phyloP scores from a whole-genome alignment of 2,888 invertebrate species.

The Cephus nigrinus region DNA sequence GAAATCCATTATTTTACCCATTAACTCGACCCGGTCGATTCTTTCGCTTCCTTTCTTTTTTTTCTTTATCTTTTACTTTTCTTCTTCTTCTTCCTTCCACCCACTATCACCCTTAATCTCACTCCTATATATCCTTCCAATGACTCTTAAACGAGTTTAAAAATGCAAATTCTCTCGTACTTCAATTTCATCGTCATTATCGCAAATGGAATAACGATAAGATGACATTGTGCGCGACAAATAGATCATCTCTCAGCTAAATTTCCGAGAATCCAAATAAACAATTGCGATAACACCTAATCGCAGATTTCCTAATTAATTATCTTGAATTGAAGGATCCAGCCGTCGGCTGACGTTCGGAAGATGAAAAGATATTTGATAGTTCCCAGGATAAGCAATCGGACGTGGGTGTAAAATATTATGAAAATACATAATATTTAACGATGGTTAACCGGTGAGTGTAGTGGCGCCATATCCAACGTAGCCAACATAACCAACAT shows the following conservation, averaged over 20 bases:
- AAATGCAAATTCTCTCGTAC: background rate
- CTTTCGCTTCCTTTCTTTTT: background rate
- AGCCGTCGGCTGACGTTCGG: background rate
- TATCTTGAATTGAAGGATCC: background rate
- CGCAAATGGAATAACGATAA: background rate
- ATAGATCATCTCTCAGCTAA: too few species aligned
- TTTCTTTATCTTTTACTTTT: background rate
- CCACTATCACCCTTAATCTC: background rate
- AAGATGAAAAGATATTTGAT: background rate
- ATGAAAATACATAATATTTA: slow-evolving; percentile 55
- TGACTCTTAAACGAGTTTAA: background rate
- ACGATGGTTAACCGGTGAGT: slow-evolving; percentile 46
- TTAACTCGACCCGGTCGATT: slow-evolving; percentile 60
- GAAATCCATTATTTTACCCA: slow-evolving; percentile 66
- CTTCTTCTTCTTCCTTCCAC: background rate
- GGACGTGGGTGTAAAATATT: slow-evolving; percentile 48
- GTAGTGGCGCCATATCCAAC: slow-evolving; percentile 24
- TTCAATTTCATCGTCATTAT: background rate
- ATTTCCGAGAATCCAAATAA: background rate
- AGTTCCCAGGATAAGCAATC: slow-evolving; percentile 19
- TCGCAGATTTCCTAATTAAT: background rate
- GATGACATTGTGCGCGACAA: background rate
- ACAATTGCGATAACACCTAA: background rate
- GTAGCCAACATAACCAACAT: background rate
- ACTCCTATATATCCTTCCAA: background rate